Conservation (phyloP, 37 sponge, comb jelly and placozoan species). For the Crambe crambe region DNA sequence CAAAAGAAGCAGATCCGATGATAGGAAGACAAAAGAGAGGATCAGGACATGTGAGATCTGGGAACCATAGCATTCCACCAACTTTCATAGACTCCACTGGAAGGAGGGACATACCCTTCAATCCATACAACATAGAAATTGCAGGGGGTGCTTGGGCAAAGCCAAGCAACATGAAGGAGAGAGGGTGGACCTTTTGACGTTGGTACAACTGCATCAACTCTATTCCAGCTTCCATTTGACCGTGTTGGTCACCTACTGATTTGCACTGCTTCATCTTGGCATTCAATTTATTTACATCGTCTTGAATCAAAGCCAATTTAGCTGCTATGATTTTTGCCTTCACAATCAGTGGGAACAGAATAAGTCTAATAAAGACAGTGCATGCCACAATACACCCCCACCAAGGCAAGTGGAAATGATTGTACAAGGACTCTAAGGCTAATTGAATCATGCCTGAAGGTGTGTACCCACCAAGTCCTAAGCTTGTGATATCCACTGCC, state of each 20-base stretch:
- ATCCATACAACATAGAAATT: constrained; percentile 72
- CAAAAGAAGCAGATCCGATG: constrained; percentile 46
- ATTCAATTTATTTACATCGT: constrained; percentile 42
- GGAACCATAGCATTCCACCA: constrained; percentile 86
- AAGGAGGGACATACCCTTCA: constrained; percentile 67
- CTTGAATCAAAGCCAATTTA: constrained; percentile 63
- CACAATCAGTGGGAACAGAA: constrained; percentile 64
- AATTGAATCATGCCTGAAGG: constrained; percentile 85
- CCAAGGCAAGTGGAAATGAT: constrained; percentile 76
- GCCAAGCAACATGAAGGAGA: constrained; percentile 63
- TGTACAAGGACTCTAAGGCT: constrained; percentile 67
- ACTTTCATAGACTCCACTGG: constrained; percentile 76
- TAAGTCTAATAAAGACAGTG: constrained; percentile 52
- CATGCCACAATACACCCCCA: constrained; percentile 74
- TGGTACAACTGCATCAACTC: constrained; percentile 52
- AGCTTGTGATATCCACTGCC: constrained; percentile 24
- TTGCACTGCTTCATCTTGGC: constrained; percentile 40
- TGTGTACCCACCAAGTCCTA: constrained; percentile 76
- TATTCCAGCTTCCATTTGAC: constrained; percentile 20
- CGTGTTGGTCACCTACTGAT: constrained; percentile 37
- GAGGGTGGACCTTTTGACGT: constrained; percentile 62
- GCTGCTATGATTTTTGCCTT: constrained; percentile 49
- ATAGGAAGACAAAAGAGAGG: constrained; percentile 80
- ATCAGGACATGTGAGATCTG: constrained; percentile 80
- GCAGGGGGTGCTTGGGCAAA: constrained; percentile 75